A percentile compares a stretch with the other conserved stretches of the same genome.
Conservation (phyloP, 2,113 vertebrate genomes). For the Vombatus ursinus region DNA sequence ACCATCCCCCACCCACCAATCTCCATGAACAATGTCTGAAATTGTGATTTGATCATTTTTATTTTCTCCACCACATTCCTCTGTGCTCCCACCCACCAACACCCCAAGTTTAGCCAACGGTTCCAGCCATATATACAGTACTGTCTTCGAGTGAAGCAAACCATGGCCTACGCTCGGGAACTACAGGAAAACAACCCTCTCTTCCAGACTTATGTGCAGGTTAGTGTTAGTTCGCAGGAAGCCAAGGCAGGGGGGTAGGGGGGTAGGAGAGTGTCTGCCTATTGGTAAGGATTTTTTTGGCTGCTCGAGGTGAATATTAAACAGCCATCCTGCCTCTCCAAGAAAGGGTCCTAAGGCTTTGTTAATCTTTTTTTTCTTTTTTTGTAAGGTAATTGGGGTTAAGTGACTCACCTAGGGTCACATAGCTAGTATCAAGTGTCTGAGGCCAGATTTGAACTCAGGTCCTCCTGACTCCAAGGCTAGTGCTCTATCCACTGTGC, state of each 20-base stretch:
- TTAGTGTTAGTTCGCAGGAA: conserved; percentile 45
- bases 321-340: not conserved
- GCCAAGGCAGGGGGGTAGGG: not conserved
- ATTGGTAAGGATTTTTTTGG: not conserved
- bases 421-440: too few relatives aligned
- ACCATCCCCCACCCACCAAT: not conserved
- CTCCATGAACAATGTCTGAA: not conserved
- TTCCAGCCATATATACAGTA: conserved; percentile 86
- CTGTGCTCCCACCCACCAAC: not conserved
- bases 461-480: too few relatives aligned
- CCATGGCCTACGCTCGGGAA: conserved; percentile 83
- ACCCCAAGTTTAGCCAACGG: conserved; percentile 83
- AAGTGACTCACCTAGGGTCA: too few relatives aligned
- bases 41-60: not conserved
- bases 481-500: too few relatives aligned
- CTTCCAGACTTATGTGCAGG: conserved; percentile 84
- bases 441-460: too few relatives aligned
- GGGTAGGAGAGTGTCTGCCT: not conserved
- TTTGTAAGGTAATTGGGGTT: too few relatives aligned
- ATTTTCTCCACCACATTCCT: not conserved
- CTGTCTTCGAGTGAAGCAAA: conserved; percentile 85
- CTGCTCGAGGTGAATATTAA: fast-evolving
- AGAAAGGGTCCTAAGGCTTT: not conserved
- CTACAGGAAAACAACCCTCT: conserved; percentile 83
- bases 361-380: not conserved